A percentile compares a stretch with the other conserved stretches of the same genome.
Conservation (phyloP, 2,888 invertebrate species). For the Sinelater perroti region DNA sequence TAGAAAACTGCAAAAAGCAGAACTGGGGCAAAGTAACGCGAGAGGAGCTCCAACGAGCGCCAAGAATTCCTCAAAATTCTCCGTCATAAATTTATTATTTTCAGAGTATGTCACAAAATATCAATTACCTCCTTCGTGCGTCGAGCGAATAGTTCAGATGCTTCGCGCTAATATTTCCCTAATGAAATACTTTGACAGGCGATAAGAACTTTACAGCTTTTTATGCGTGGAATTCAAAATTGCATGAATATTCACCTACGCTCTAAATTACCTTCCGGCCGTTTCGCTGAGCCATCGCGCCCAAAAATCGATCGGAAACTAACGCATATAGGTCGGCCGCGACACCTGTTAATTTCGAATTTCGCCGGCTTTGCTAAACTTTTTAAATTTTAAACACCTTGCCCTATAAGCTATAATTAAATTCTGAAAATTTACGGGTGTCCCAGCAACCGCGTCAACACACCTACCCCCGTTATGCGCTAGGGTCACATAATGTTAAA, state of each 20-base stretch:
- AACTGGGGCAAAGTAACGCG: too few species aligned
- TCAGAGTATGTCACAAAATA: background rate
- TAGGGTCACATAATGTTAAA: slow-evolving; percentile 44
- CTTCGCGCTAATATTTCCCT: slow-evolving; percentile 2
- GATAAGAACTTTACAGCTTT: slow-evolving; percentile 1
- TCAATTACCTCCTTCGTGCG: background rate
- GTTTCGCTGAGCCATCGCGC: too few species aligned
- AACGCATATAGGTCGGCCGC: too few species aligned
- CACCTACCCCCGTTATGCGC: slow-evolving; percentile 40
- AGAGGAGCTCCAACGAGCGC: background rate
- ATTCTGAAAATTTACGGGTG: slow-evolving; percentile 43
- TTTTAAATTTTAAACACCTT: slow-evolving; percentile 14
- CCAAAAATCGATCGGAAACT: too few species aligned
- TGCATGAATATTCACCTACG: slow-evolving; percentile 2
- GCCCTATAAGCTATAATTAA: slow-evolving; percentile 20
- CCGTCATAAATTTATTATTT: background rate
- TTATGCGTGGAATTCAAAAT: background rate
- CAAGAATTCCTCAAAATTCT: slow-evolving; percentile 1
- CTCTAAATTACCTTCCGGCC: too few species aligned
- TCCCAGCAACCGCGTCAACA: slow-evolving; percentile 41
- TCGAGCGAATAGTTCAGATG: slow-evolving; percentile 4
- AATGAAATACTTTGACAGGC: slow-evolving; percentile 5
- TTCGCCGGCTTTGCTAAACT: slow-evolving; percentile 8
- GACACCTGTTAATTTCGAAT: too few species aligned
- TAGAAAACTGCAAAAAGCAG: too few species aligned